A percentile compares a stretch with the other conserved stretches of the same genome.
Evolutionary conservation across 2,797 vertebrate species (phyloP).

Genomic region (Potorous gilbertii): DNA sequence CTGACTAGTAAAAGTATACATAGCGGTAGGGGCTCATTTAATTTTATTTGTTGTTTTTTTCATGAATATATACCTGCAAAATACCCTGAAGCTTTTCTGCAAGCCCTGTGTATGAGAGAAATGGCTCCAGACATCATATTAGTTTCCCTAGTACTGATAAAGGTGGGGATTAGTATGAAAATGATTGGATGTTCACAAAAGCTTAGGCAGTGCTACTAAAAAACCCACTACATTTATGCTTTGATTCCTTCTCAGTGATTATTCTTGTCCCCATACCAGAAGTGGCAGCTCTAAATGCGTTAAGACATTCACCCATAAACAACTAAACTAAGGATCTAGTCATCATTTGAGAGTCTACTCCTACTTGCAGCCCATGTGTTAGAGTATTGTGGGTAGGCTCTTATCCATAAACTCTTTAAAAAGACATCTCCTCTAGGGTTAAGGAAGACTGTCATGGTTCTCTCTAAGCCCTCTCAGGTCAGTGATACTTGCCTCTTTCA

Average conservation of each 20-base stretch:
- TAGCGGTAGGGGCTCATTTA: background rate
- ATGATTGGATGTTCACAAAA: background rate
- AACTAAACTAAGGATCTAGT: background rate
- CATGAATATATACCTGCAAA: background rate
- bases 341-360: background rate
- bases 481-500: background rate
- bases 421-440: background rate
- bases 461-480: background rate
- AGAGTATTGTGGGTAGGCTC: background rate
- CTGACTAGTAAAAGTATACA: background rate
- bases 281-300: background rate
- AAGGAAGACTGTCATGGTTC: background rate
- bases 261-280: background rate
- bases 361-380: background rate
- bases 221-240: background rate
- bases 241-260: background rate
- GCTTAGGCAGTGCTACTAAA: background rate
- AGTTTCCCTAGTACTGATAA: background rate
- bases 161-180: background rate
- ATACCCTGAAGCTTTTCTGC: background rate
- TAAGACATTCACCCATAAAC: background rate
- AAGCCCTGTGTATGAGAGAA: background rate
- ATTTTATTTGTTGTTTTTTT: background rate
- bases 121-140: background rate
- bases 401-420: background rate